Conservation (phyloP, 1,140 invertebrate species). For the Popillia japonica region DNA sequence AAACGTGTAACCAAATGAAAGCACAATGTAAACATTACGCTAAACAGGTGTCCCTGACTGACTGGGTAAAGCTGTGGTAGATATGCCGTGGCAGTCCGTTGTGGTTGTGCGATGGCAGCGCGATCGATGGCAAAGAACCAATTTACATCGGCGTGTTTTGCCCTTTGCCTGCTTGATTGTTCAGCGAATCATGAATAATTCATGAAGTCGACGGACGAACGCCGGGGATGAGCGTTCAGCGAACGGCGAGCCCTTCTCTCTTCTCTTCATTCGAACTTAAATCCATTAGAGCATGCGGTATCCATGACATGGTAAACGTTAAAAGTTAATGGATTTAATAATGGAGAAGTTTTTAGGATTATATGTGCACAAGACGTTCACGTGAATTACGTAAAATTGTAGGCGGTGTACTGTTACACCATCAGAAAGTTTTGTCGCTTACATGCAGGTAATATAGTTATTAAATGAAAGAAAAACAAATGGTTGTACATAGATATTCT, state of each 20-base stretch:
- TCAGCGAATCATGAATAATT: too few species aligned
- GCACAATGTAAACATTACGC: not conserved
- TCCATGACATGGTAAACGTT: not conserved
- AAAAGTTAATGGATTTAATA: slow-evolving; percentile 5
- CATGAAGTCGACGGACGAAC: not conserved
- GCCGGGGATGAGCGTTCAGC: not conserved
- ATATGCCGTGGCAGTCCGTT: not conserved
- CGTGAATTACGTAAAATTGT: too few species aligned
- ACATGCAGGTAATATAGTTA: too few species aligned
- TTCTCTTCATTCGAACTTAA: not conserved
- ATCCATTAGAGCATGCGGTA: not conserved
- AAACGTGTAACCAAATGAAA: not conserved
- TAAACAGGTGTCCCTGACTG: slow-evolving; percentile 1
- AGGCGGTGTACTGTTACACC: too few species aligned
- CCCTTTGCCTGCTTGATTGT: not conserved
- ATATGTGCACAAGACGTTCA: too few species aligned
- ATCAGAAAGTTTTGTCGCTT: too few species aligned
- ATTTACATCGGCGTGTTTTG: slow-evolving; percentile 4
- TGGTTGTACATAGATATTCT: too few species aligned
- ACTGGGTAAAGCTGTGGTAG: too few species aligned
- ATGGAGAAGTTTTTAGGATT: slow-evolving; percentile 3
- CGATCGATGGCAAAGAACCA: slow-evolving; percentile 3
- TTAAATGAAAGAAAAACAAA: too few species aligned
- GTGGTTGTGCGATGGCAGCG: not conserved
- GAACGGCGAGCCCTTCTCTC: not conserved